Evolutionary conservation across 92 coral and sea anemone species (phyloP).

Genomic region (Zoanthus solanderi): DNA sequence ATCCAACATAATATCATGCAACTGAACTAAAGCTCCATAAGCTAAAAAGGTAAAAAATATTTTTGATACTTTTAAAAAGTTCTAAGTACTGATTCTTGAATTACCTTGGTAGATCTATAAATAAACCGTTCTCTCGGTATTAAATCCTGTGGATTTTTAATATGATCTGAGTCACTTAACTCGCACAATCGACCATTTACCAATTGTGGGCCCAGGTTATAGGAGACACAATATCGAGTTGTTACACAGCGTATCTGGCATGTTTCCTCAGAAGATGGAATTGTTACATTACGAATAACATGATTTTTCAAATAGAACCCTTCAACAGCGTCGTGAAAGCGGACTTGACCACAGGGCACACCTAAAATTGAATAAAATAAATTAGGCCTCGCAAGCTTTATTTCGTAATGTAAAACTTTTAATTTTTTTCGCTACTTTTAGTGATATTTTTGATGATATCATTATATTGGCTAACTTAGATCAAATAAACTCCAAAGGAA

Average conservation of each 20-base stretch:
- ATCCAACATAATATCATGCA: too few relatives aligned
- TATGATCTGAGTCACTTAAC: slow-evolving; percentile 35
- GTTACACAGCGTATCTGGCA: slow-evolving; percentile 1
- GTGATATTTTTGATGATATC: too few relatives aligned
- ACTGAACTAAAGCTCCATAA: too few relatives aligned
- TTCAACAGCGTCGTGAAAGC: not conserved
- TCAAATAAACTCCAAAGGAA: too few relatives aligned
- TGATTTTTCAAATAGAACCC: slow-evolving; percentile 8
- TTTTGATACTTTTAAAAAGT: too few relatives aligned
- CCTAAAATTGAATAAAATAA: not conserved
- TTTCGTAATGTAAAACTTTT: too few relatives aligned
- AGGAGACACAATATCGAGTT: slow-evolving; percentile 24
- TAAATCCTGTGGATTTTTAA: slow-evolving; percentile 22
- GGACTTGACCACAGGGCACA: not conserved
- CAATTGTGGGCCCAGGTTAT: slow-evolving; percentile 18
- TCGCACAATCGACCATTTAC: slow-evolving; percentile 20
- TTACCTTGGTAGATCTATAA: slow-evolving; percentile 31
- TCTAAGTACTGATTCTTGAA: too few relatives aligned
- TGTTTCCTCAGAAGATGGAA: not conserved
- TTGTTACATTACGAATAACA: not conserved
- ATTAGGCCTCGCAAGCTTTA: not conserved
- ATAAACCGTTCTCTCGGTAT: not conserved
- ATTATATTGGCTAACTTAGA: too few relatives aligned
- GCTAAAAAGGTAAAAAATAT: too few relatives aligned
- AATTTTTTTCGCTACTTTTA: too few relatives aligned